phyloP scores from a whole-genome alignment of 2,797 vertebrate species.

The Chaunax sp. region DNA sequence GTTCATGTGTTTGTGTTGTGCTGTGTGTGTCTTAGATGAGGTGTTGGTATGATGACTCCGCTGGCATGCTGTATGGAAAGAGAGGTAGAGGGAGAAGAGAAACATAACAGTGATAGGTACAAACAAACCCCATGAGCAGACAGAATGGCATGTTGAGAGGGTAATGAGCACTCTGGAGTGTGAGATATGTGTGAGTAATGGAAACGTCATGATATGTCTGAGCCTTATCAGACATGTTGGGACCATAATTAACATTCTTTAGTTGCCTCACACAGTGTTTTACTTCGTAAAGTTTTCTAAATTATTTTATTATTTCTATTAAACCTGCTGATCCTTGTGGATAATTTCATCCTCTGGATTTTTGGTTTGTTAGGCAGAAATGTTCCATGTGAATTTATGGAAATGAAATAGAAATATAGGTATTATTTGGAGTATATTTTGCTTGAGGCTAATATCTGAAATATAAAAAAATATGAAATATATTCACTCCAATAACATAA shows the following conservation, averaged over 20 bases:
- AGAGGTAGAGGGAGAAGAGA: conserved; percentile 10
- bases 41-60: conserved; percentile 52
- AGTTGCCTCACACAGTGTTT: too few relatives aligned
- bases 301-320: neutral
- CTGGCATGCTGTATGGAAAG: conserved; percentile 48
- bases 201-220: conserved; percentile 9
- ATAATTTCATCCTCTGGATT: neutral
- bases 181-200: conserved; percentile 40
- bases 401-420: neutral
- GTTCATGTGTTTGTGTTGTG: conserved; percentile 17
- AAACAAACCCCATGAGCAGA: conserved; percentile 39
- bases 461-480: too few relatives aligned
- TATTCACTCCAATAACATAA: too few relatives aligned
- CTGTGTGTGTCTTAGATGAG: conserved; percentile 42
- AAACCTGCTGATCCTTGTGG: neutral
- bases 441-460: too few relatives aligned
- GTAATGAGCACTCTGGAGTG: conserved; percentile 9
- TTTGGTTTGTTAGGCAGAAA: neutral
- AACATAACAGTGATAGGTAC: conserved; percentile 3
- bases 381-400: neutral
- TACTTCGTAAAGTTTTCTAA: neutral
- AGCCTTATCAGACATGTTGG: conserved; percentile 13
- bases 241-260: neutral
- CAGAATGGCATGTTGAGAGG: conserved; percentile 57
- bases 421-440: too few relatives aligned